A percentile compares a stretch with the other conserved stretches of the same genome.
Conservation (phyloP, 2,797 vertebrate genomes). For the Podarcis lilfordi region DNA sequence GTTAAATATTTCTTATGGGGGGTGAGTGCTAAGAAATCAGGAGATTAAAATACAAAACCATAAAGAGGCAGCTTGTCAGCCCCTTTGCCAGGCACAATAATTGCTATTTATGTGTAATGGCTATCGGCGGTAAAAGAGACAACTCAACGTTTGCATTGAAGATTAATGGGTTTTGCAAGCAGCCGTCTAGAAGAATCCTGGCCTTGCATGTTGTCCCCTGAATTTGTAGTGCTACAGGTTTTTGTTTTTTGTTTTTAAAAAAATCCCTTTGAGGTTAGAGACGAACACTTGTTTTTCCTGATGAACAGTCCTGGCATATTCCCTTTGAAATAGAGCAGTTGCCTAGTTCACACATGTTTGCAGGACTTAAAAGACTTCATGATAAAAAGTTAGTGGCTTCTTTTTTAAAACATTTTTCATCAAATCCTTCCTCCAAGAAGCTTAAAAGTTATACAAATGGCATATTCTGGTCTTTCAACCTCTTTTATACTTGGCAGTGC, state of each 20-base stretch:
- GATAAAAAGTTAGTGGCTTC: neutral
- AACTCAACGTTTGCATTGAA: slow-evolving; percentile 58
- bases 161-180: slow-evolving; percentile 69
- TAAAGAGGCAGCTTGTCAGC: slow-evolving; percentile 58
- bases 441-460: neutral
- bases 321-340: neutral
- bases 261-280: neutral
- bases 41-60: slow-evolving; percentile 67
- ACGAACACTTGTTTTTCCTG: slow-evolving; percentile 57
- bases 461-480: too few relatives aligned
- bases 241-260: neutral
- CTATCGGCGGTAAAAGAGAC: slow-evolving; percentile 62
- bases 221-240: slow-evolving; percentile 66
- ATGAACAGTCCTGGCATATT: neutral
- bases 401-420: neutral
- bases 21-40: slow-evolving; percentile 66
- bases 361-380: too few relatives aligned
- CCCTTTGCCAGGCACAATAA: slow-evolving; percentile 70
- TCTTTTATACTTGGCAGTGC: neutral
- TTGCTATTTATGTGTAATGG: slow-evolving; percentile 73
- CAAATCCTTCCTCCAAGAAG: neutral
- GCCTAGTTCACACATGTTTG: neutral
- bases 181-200: slow-evolving; percentile 65
- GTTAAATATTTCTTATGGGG: slow-evolving; percentile 68
- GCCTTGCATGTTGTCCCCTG: slow-evolving; percentile 62